Evolutionary conservation across 2,888 invertebrate genomes (phyloP).

Genomic region (Chrysina gloriosa): DNA sequence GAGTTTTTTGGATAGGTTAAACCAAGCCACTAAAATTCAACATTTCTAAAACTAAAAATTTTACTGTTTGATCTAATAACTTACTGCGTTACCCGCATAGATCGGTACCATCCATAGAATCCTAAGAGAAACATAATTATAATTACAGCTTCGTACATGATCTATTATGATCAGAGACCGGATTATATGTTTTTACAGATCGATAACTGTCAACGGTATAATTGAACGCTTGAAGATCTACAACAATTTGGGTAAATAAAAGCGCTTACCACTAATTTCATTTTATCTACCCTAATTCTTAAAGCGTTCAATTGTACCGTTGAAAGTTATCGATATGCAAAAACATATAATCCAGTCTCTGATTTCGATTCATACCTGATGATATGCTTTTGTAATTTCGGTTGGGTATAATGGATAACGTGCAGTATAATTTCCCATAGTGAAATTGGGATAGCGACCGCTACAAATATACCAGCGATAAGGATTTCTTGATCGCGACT

Average conservation of each 20-base stretch:
- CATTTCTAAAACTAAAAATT: not conserved
- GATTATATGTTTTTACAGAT: too few relatives aligned
- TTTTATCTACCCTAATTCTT: too few relatives aligned
- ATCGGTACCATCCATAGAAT: conserved; percentile 98
- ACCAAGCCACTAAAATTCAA: conserved; percentile 80
- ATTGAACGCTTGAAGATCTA: too few relatives aligned
- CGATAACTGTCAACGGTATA: too few relatives aligned
- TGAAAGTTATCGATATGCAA: too few relatives aligned
- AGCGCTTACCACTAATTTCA: too few relatives aligned
- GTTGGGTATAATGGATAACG: conserved; percentile 92
- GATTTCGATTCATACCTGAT: conserved; percentile 86
- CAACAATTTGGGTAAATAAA: too few relatives aligned
- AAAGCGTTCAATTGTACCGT: too few relatives aligned
- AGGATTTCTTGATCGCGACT: conserved; percentile 84
- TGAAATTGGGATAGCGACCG: conserved; percentile 90
- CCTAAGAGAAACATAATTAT: conserved; percentile 66
- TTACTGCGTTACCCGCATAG: conserved; percentile 93
- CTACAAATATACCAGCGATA: conserved; percentile 91
- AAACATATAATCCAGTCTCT: too few relatives aligned
- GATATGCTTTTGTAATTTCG: conserved; percentile 91
- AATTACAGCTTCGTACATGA: not conserved
- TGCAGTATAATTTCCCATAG: conserved; percentile 96
- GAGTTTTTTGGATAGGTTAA: conserved; percentile 87
- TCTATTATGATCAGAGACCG: too few relatives aligned
- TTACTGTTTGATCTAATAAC: conserved; percentile 57